These are phyloP conservation scores for Pinctada fucata DNA, from an alignment of 2,888 invertebrate genomes.

Conservation along the genomic window DNA sequence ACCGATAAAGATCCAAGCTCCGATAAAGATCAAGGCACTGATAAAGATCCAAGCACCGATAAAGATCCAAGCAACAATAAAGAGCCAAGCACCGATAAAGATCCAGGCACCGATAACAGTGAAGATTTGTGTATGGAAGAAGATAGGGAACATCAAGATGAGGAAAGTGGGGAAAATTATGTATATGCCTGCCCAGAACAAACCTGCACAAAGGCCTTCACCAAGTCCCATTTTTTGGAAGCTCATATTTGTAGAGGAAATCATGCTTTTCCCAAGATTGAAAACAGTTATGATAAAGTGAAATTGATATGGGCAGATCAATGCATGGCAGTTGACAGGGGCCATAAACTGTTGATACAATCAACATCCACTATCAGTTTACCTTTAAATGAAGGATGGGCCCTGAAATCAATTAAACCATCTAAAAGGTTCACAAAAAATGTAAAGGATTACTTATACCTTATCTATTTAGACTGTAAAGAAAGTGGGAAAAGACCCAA, in stretches of 20 bases:
- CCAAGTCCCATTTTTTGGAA: slow-evolving; percentile 6
- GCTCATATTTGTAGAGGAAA: slow-evolving; percentile 13
- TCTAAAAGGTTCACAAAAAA: slow-evolving; percentile 4
- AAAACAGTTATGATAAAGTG: slow-evolving; percentile 15
- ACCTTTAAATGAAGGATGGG: slow-evolving; percentile 8
- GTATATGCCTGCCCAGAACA: slow-evolving; percentile 17
- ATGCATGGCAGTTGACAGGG: slow-evolving; percentile 6
- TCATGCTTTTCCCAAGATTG: slow-evolving; percentile 5
- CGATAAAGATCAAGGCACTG: too few species aligned
- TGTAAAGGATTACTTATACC: background rate
- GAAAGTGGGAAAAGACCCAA: slow-evolving; percentile 6
- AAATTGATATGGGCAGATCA: background rate
- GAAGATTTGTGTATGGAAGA: background rate
- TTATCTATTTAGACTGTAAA: slow-evolving; percentile 7
- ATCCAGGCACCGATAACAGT: background rate
- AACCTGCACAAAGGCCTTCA: slow-evolving; percentile 15
- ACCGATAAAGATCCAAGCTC: too few species aligned
- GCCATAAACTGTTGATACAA: slow-evolving; percentile 4
- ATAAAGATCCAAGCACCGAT: too few species aligned
- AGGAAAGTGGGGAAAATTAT: background rate
- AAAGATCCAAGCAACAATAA: too few species aligned
- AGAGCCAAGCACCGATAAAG: too few species aligned
- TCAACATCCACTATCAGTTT: slow-evolving; percentile 1
- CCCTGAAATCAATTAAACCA: slow-evolving; percentile 3
- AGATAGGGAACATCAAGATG: background rate